Conservation (phyloP, 2,113 vertebrate species). For the Zosterops pallidus region DNA sequence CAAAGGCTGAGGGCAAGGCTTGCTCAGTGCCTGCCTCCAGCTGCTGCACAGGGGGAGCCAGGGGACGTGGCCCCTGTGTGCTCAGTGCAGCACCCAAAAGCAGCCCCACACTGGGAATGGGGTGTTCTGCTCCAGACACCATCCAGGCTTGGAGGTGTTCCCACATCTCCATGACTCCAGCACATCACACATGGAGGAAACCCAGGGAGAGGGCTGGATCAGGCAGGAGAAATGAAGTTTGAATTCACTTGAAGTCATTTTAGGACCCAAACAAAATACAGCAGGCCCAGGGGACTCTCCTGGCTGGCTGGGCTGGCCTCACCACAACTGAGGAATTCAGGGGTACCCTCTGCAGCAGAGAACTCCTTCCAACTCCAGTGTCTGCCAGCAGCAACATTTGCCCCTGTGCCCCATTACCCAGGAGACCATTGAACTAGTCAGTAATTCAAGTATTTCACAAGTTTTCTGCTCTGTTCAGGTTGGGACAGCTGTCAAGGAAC, state of each 20-base stretch:
- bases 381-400: not conserved
- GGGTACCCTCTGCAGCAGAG: not conserved
- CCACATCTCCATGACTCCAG: not conserved
- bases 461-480: not conserved
- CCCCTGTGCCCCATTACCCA: not conserved
- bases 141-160: not conserved
- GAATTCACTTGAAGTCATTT: not conserved
- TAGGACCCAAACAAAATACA: not conserved
- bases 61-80: fast-evolving
- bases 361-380: not conserved
- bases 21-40: not conserved
- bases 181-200: not conserved
- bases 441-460: not conserved
- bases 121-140: not conserved
- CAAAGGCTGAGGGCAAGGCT: not conserved
- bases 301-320: not conserved
- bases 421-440: not conserved
- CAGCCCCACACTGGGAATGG: not conserved
- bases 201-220: not conserved
- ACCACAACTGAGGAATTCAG: not conserved
- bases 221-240: not conserved
- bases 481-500: not conserved
- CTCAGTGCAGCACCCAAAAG: not conserved
- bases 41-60: not conserved
- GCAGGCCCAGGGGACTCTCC: fast-evolving